phyloP scores from a whole-genome alignment of 1,140 invertebrate genomes.

The Ooceraea biroi region DNA sequence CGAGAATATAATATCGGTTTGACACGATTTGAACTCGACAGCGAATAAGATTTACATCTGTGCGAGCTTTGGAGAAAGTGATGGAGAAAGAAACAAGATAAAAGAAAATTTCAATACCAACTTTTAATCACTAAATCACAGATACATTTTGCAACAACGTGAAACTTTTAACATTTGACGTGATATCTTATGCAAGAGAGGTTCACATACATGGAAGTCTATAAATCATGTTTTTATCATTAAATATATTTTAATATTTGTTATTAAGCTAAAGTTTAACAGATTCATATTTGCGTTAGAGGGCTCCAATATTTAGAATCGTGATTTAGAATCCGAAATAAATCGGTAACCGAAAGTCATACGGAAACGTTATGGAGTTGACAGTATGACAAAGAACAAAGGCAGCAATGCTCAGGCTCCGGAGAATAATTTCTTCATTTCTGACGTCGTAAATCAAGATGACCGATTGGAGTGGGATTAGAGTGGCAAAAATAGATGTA shows the following conservation, averaged over 20 bases:
- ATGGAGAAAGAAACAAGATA: not conserved
- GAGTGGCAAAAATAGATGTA: constrained; percentile 55
- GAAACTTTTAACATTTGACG: not conserved
- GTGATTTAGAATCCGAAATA: not conserved
- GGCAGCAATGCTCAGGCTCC: not conserved
- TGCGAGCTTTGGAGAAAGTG: not conserved
- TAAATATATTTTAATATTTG: not conserved
- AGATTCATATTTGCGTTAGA: not conserved
- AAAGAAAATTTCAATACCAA: not conserved
- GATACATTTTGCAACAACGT: not conserved
- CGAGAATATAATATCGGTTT: constrained; percentile 11
- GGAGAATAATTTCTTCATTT: constrained; percentile 61
- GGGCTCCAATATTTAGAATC: not conserved
- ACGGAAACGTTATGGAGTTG: constrained; percentile 29
- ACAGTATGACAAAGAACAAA: constrained; percentile 26
- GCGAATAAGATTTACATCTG: constrained; percentile 9
- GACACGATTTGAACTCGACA: constrained; percentile 9
- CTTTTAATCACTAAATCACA: not conserved
- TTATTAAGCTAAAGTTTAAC: not conserved
- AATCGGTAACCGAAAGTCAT: not conserved
- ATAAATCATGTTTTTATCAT: constrained; percentile 12
- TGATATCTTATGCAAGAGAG: constrained; percentile 8
- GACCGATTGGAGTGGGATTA: constrained; percentile 49
- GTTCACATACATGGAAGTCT: not conserved
- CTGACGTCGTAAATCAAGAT: constrained; percentile 55